phyloP scores from a whole-genome alignment of 2,888 invertebrate genomes.

The Phymatocera aterrima region DNA sequence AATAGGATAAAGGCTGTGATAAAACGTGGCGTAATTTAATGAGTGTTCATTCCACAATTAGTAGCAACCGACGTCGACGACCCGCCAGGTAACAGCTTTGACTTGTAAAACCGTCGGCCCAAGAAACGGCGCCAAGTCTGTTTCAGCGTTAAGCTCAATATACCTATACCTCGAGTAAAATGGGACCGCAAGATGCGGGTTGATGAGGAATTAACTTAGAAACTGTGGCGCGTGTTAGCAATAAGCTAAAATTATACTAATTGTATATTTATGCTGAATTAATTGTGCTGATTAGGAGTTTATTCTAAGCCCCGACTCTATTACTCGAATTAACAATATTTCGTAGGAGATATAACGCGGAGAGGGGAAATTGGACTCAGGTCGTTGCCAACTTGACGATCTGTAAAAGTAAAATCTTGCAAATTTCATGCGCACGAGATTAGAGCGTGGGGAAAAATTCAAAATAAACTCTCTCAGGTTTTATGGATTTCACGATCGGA shows the following conservation, averaged over 20 bases:
- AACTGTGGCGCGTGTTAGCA: slow-evolving; percentile 6
- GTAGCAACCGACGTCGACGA: background rate
- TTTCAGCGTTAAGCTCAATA: background rate
- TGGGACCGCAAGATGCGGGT: background rate
- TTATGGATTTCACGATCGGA: too few species aligned
- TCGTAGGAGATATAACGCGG: too few species aligned
- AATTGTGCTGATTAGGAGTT: background rate
- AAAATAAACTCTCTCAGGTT: too few species aligned
- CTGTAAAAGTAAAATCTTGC: too few species aligned
- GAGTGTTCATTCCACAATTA: background rate
- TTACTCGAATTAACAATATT: too few species aligned
- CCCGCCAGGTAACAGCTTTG: background rate
- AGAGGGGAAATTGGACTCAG: too few species aligned
- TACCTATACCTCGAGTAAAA: background rate
- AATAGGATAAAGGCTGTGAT: background rate
- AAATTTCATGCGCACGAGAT: too few species aligned
- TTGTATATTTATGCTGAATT: slow-evolving; percentile 4
- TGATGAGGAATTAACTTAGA: background rate
- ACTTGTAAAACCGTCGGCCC: background rate
- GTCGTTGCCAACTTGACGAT: too few species aligned
- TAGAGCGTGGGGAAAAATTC: too few species aligned
- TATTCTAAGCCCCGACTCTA: background rate
- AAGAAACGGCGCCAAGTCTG: background rate
- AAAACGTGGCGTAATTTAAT: background rate
- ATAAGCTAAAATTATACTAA: background rate